Percentiles rank a stretch among this genome's conserved stretches.
Evolutionary conservation across 2,888 invertebrate species (phyloP).

Genomic region (Stenolophus ochropezus): DNA sequence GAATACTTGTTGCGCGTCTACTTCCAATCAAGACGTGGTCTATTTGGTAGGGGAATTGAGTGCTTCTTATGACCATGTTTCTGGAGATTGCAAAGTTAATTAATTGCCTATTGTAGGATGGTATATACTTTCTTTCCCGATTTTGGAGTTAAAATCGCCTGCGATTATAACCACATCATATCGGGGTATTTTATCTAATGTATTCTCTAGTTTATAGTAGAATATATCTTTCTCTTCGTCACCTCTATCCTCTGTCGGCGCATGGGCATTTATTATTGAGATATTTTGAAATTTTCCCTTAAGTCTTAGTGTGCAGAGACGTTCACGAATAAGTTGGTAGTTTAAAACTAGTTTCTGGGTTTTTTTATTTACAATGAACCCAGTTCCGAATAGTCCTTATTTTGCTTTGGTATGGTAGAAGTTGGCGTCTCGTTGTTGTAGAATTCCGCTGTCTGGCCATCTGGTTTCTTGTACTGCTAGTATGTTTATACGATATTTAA

Average conservation of each 20-base stretch:
- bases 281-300: not conserved
- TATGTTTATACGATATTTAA: too few species aligned
- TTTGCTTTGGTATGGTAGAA: not conserved
- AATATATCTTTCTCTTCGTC: slow-evolving; percentile 57
- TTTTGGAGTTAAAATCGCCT: too few species aligned
- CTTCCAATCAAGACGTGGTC: slow-evolving; percentile 45
- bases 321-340: not conserved
- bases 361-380: too few species aligned
- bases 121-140: not conserved
- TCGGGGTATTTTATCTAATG: slow-evolving; percentile 14
- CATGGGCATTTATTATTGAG: slow-evolving; percentile 55
- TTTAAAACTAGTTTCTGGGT: not conserved
- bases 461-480: slow-evolving; percentile 13
- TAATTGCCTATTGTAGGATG: slow-evolving; percentile 48
- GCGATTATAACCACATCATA: not conserved
- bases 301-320: not conserved
- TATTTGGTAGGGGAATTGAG: slow-evolving; percentile 25
- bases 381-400: not conserved
- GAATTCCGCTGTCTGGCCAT: not conserved
- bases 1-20: slow-evolving; percentile 34
- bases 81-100: slow-evolving; percentile 24
- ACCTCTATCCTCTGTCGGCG: slow-evolving; percentile 60
- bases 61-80: slow-evolving; percentile 31
- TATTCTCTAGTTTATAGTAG: slow-evolving; percentile 54
- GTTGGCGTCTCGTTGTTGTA: not conserved